A percentile compares a stretch with the other conserved stretches of the same genome.
These are phyloP conservation scores for Stenodera caucasica DNA, from an alignment of 2,888 invertebrate genomes.

Conservation along the genomic window DNA sequence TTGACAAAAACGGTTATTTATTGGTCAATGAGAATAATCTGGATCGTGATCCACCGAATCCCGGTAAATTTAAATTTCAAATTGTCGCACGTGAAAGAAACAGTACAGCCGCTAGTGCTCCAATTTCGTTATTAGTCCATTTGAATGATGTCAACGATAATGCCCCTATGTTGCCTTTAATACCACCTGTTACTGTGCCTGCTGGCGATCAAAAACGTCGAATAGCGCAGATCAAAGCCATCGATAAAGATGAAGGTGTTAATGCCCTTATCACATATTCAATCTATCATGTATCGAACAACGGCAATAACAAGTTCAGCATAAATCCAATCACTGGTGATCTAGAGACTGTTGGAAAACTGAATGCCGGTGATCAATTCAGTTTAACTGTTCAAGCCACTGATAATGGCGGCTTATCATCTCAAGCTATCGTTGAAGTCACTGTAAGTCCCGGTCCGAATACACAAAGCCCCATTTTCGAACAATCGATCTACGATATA, in stretches of 20 bases:
- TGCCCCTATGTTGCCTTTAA: conserved; percentile 77
- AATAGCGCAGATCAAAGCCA: conserved; percentile 64
- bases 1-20: conserved; percentile 71
- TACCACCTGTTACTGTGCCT: conserved; percentile 78
- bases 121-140: conserved; percentile 75
- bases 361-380: conserved; percentile 86
- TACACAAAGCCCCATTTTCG: conserved; percentile 79
- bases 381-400: conserved; percentile 84
- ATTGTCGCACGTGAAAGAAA: conserved; percentile 82
- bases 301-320: conserved; percentile 82
- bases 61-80: conserved; percentile 83
- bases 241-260: conserved; percentile 83
- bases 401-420: conserved; percentile 77
- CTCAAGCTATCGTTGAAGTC: conserved; percentile 85
- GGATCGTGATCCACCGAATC: conserved; percentile 85
- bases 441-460: conserved; percentile 82
- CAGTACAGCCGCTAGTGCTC: conserved; percentile 80
- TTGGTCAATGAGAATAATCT: conserved; percentile 81
- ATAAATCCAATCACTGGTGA: conserved; percentile 79
- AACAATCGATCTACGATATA: conserved; percentile 80
- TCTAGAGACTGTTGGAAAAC: conserved; percentile 73
- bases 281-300: conserved; percentile 89
- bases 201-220: conserved; percentile 50
- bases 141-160: conserved; percentile 86
- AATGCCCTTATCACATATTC: conserved; percentile 82